Conservation (phyloP, 1,140 invertebrate species). For the Drosophila funebris region DNA sequence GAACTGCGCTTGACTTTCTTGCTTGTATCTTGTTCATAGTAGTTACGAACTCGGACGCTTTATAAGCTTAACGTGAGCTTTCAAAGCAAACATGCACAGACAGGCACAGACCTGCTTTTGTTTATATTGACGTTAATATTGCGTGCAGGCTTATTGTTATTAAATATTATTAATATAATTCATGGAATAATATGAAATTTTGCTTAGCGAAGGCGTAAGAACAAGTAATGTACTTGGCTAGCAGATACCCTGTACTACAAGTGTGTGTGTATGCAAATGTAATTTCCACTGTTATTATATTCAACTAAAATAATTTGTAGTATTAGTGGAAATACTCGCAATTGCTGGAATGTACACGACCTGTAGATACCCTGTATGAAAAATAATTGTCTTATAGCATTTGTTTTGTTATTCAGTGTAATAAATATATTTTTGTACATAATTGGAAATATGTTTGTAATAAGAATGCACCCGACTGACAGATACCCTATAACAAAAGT, state of each 20-base stretch:
- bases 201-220: neutral
- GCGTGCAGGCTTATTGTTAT: slow-evolving; percentile 1
- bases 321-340: no score
- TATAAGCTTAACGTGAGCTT: neutral
- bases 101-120: neutral
- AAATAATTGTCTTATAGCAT: no score
- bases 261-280: neutral
- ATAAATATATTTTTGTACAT: no score
- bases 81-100: neutral
- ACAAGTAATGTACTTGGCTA: neutral
- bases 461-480: no score
- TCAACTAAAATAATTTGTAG: no score
- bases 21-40: neutral
- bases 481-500: no score
- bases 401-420: no score
- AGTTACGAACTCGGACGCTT: neutral
- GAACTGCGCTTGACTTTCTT: neutral
- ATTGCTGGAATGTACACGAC: no score
- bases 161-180: neutral
- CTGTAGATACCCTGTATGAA: no score
- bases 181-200: neutral
- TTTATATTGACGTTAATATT: neutral
- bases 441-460: no score
- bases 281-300: no score
- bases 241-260: neutral